Percentiles rank a stretch among this genome's conserved stretches.
Conservation (phyloP, 1,140 invertebrate species). For the Macrobrachium rosenbergii region DNA sequence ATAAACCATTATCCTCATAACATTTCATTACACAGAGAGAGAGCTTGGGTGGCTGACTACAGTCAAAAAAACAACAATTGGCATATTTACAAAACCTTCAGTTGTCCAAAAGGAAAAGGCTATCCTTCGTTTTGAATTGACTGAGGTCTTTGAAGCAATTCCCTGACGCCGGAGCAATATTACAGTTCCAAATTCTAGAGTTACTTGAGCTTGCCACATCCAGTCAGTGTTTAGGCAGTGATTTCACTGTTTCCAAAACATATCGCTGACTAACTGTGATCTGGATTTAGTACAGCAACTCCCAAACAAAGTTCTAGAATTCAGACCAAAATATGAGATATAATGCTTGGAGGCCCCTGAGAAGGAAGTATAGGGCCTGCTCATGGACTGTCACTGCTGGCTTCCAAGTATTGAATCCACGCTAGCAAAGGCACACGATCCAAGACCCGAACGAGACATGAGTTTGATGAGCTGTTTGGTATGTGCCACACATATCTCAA, state of each 20-base stretch:
- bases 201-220: neutral
- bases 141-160: conserved; percentile 1
- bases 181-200: conserved; percentile 10
- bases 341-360: conserved; percentile 17
- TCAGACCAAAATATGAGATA: neutral
- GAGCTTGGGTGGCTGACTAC: too few species aligned
- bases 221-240: neutral
- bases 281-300: neutral
- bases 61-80: too few species aligned
- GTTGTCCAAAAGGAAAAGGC: too few species aligned
- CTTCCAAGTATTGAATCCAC: conserved; percentile 57
- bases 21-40: too few species aligned
- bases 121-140: too few species aligned
- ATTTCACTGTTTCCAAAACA: neutral
- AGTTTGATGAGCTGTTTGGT: conserved; percentile 88
- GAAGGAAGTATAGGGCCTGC: conserved; percentile 13
- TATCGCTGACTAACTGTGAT: conserved; percentile 10
- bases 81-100: too few species aligned
- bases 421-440: conserved; percentile 93
- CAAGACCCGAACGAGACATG: conserved; percentile 90
- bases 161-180: conserved; percentile 19
- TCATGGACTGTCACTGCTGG: conserved; percentile 25
- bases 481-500: conserved; percentile 92
- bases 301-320: conserved; percentile 16
- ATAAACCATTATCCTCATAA: too few species aligned